Evolutionary conservation across 2,888 invertebrate species (phyloP), one percentile per base, ranked within the genome.

Genomic region (Epistrophe eligans): DNA sequence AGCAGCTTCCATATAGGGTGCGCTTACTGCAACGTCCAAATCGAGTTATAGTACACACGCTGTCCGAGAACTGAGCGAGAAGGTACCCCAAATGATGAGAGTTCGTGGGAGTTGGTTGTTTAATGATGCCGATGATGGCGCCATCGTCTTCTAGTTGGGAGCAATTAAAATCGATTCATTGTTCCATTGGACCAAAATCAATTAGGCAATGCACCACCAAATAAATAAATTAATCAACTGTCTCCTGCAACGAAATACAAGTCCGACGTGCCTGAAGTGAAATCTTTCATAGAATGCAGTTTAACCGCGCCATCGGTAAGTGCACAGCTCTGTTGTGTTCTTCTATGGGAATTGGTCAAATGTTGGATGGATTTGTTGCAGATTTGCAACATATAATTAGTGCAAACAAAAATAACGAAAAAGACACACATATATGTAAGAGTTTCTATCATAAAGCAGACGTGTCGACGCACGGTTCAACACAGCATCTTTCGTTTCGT

Each of bases 101-200:
- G 72, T 72, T 87, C 87, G 87, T 87, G 87, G 87, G 87, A 76
- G 87, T 87, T 83, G 76, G 71, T 76, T 76, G 58, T 83, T 87
- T 87, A 83, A 76, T 83, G 87, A 87, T 87, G 83, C 87, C 87
- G 87, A 87, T 83, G 87, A 87, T 87, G 87, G 87, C 87, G 87
- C 87, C 87, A 87, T 72, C 40, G 83, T 79, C 72, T 83, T 87
- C 87, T 87, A 87, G 87, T 79, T 87, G 87, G 87, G 72, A 87
- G 83, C 87, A 87, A 87, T 87, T 87, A 87, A 87, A 87, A 83
- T 87, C 87, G 83, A 83, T 87, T 87, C 87, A 82, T 87, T 87
- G 82, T 82, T 79, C 79, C 82, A 79, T 77, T 67, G 72, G 67
- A 35, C 76, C 83, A 79, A 87, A 87, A 87, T 87, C 87, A 87